phyloP scores from a whole-genome alignment of 2,888 invertebrate genomes.

The Metopia argyrocephala region DNA sequence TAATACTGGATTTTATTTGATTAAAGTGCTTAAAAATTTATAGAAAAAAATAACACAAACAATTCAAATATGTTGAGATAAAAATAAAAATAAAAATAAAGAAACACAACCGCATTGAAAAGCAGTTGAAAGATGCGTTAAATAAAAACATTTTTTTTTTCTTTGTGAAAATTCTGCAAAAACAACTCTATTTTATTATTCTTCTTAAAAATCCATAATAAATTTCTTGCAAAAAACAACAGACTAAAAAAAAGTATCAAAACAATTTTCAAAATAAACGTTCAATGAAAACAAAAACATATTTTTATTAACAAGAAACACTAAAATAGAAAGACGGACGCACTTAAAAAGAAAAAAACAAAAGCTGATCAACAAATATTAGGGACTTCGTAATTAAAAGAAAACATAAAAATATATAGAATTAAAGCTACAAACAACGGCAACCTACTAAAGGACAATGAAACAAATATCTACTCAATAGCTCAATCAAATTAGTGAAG shows the following conservation, averaged over 20 bases:
- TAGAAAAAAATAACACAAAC: background rate
- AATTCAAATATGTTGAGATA: background rate
- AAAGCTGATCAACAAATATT: background rate
- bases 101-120: background rate
- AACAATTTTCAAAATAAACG: background rate
- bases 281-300: background rate
- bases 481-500: too few relatives aligned
- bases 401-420: constrained; percentile 1
- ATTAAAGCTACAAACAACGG: background rate
- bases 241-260: background rate
- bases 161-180: constrained; percentile 4
- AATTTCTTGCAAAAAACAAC: background rate
- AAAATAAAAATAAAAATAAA: background rate
- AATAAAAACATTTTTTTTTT: background rate
- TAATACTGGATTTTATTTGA: too few relatives aligned
- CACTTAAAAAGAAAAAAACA: too few relatives aligned
- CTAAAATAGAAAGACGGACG: background rate
- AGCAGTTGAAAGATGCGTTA: background rate
- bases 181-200: background rate
- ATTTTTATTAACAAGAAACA: background rate
- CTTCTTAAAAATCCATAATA: constrained; percentile 11
- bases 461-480: too few relatives aligned
- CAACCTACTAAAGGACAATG: background rate
- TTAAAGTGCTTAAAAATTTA: background rate
- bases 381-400: background rate